Evolutionary conservation across 2,888 invertebrate genomes (phyloP), one percentile per base, ranked within the genome.

Genomic region (Pterobdella sp.): DNA sequence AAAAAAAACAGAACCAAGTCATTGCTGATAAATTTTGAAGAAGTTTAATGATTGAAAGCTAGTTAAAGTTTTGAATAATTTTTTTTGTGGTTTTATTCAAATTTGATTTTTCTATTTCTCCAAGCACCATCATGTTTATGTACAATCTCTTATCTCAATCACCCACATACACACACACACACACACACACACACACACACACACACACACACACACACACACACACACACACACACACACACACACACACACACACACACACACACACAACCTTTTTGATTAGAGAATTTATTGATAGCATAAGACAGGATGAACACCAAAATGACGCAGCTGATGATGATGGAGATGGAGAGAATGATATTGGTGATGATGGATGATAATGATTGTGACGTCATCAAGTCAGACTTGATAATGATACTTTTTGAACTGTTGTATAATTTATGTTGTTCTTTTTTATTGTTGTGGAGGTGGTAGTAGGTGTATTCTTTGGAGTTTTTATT

Each of bases 331-430:
- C 71, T 71, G 18, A 52, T 63, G 35, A 56, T 56, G 34, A 71
- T 71, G 2, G 56, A 52, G 22, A 52, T 26, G 10, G 71, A 56
- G 4, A 71, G 36, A n/a, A 71, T 29, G 35, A 71, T 34, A 35
- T 71, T 71, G 34, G 71, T 71, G 71, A 71, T 63, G 34, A 71
- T 71, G 34, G 71, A 71, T 10, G 71, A 71, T 18, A 71, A n/a
- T 26, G 56, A 60, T 26, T 71, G 60, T 3, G 60, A 56, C 3
- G 60, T 26, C 18, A 56, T 22, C 4, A 56, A 26, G 3, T 56
- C 60, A 3, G 18, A 26, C 3, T 56, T 22, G 42, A 14, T 7
- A 18, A 42, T 14, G 42, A 42, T 42, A 18, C 10, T 14, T 18
- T 42, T 7, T 7, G 42, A 42, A 42, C n/a, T 56, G 60, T 56